Percentiles rank a stretch among this genome's conserved stretches.
Evolutionary conservation across 2,113 vertebrate genomes (phyloP).

Genomic region (Leucopternis melanops): DNA sequence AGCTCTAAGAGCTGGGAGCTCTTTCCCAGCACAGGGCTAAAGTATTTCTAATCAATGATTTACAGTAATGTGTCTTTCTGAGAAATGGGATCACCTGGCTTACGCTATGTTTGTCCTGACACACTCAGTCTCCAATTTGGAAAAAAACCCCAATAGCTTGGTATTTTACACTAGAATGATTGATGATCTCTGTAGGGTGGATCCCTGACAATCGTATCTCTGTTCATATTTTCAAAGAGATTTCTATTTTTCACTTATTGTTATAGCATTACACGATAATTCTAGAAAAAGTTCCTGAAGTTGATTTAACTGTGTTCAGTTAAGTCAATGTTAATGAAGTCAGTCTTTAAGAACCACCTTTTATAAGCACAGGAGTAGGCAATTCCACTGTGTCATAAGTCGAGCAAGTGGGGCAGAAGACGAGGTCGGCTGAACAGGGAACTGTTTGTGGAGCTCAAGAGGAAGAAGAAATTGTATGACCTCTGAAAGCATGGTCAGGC

Average conservation of each 20-base stretch:
- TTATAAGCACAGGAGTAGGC: background rate
- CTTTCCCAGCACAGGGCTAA: background rate
- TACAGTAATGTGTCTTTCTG: background rate
- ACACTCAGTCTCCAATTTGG: background rate
- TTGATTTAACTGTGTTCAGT: background rate
- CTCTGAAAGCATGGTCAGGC: background rate
- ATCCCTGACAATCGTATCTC: background rate
- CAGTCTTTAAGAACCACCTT: background rate
- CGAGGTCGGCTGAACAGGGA: background rate
- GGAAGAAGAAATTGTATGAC: background rate
- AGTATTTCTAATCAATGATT: background rate
- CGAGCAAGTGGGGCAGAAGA: background rate
- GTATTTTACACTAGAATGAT: background rate
- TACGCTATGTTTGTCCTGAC: background rate
- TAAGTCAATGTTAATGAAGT: background rate
- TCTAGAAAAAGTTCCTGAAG: background rate
- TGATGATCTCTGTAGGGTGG: background rate
- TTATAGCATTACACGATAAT: background rate
- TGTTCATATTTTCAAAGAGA: background rate
- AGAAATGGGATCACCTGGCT: background rate
- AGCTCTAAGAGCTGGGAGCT: background rate
- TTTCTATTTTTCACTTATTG: background rate
- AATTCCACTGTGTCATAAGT: background rate
- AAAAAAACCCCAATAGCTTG: background rate
- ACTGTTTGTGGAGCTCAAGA: background rate